Percentiles rank a stretch among this genome's conserved stretches.
These are phyloP conservation scores for Chirona hameri DNA, from an alignment of 2,888 invertebrate species.

Conservation along the genomic window DNA sequence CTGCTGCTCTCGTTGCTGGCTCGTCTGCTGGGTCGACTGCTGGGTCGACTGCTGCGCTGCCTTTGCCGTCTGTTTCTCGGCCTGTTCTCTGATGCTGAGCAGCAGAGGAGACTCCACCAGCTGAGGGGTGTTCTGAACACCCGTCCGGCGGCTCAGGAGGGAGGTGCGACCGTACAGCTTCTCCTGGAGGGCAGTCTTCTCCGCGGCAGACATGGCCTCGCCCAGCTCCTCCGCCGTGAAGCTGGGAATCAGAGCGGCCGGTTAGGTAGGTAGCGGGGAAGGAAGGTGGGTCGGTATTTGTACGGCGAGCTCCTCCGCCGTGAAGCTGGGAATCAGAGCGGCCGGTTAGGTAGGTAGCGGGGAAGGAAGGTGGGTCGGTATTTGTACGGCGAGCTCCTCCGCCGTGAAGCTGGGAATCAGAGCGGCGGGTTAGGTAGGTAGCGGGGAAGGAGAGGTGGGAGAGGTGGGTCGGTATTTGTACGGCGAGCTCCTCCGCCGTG, in stretches of 20 bases:
- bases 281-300: not conserved
- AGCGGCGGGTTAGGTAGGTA: not conserved
- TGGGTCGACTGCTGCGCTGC: too few species aligned
- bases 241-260: not conserved
- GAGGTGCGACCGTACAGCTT: slow-evolving; percentile 46
- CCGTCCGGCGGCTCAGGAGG: not conserved
- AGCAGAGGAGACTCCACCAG: slow-evolving; percentile 48
- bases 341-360: not conserved
- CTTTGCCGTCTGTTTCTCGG: not conserved
- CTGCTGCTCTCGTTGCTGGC: not conserved
- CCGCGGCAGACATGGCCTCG: not conserved
- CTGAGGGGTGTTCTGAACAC: not conserved
- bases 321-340: not conserved
- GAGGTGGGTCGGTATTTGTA: not conserved
- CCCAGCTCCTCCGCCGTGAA: slow-evolving; percentile 26
- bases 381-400: too few species aligned
- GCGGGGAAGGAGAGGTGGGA: not conserved
- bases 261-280: not conserved
- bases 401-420: not conserved
- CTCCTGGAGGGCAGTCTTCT: slow-evolving; percentile 39
- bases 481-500: too few species aligned
- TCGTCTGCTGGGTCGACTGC: too few species aligned
- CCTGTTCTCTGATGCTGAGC: not conserved
- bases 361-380: not conserved
- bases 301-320: too few species aligned